Evolutionary conservation across 2,797 vertebrate species (phyloP).

Genomic region (Perodicticus potto): DNA sequence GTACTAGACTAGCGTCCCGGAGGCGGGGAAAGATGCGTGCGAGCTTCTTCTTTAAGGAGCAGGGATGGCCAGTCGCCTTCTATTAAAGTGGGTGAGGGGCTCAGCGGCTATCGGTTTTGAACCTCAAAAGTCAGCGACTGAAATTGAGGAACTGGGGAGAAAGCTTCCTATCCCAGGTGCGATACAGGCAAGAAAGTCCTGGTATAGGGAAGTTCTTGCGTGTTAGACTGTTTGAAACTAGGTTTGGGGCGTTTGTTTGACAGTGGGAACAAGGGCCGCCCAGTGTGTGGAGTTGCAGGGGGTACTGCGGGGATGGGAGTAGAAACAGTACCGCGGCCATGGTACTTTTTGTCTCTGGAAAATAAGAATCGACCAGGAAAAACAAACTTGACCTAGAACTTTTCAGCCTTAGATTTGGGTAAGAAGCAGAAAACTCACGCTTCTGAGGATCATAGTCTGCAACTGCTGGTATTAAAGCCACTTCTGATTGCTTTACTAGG

Average conservation of each 20-base stretch:
- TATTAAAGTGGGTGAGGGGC: neutral
- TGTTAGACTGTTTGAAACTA: neutral
- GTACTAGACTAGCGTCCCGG: rapidly evolving
- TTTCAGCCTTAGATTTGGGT: neutral
- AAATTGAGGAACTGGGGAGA: neutral
- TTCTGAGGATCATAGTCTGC: neutral
- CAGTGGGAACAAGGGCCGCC: neutral
- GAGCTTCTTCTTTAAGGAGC: neutral
- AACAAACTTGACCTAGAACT: neutral
- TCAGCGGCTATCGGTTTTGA: neutral
- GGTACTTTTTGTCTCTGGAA: neutral
- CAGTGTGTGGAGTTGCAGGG: neutral
- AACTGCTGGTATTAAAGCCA: neutral
- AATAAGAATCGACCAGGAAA: neutral
- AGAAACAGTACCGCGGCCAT: neutral
- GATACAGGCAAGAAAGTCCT: neutral
- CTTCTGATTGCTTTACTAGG: neutral
- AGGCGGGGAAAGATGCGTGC: rapidly evolving
- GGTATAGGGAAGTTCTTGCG: neutral
- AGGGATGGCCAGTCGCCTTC: no score
- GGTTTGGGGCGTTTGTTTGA: neutral
- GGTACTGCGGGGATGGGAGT: no score
- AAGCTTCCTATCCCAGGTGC: neutral
- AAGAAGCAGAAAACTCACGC: neutral
- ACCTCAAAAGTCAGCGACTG: neutral